Evolutionary conservation across 2,797 vertebrate species (phyloP).

Genomic region (Chrysocyon brachyurus): DNA sequence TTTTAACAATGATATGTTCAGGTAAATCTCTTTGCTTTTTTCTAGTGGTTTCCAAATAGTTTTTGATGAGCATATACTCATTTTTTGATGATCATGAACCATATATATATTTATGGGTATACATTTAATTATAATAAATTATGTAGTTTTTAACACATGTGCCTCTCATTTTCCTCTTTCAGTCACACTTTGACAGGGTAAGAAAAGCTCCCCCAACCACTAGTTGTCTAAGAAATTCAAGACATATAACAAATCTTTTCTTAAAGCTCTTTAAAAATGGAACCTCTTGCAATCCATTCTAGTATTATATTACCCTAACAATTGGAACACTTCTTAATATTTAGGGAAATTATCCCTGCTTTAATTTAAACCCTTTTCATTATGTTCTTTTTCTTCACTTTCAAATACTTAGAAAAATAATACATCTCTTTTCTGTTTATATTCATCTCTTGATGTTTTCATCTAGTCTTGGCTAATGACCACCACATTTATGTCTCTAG

Average conservation of each 20-base stretch:
- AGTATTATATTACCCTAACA: background rate
- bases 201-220: background rate
- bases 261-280: background rate
- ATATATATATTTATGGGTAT: background rate
- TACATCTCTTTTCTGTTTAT: background rate
- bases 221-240: background rate
- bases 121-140: conserved; percentile 1
- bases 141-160: background rate
- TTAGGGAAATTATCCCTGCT: background rate
- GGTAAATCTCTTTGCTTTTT: background rate
- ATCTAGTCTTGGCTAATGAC: background rate
- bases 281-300: background rate
- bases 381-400: background rate
- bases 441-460: background rate
- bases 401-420: conserved; percentile 47
- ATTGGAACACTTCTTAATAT: background rate
- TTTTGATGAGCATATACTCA: background rate
- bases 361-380: background rate
- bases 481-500: background rate
- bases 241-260: background rate
- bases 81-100: background rate
- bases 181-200: background rate
- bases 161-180: background rate
- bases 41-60: conserved; percentile 31
- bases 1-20: background rate